phyloP scores from a whole-genome alignment of 2,797 vertebrate species.

The Acridotheres tristis region DNA sequence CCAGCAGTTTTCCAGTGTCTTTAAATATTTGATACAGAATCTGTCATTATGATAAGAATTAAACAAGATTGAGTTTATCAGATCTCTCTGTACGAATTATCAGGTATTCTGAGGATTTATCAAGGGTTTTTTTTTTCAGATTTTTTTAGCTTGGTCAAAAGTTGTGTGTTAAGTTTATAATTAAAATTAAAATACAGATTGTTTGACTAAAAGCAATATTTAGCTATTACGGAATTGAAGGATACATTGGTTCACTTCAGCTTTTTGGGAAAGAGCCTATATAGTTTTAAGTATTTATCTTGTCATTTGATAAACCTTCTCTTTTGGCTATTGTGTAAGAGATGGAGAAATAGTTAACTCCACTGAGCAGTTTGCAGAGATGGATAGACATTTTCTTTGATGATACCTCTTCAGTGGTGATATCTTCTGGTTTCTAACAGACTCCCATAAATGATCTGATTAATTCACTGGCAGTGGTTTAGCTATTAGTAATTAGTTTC shows the following conservation, averaged over 20 bases:
- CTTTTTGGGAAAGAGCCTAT: neutral
- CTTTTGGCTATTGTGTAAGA: neutral
- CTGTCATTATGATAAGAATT: neutral
- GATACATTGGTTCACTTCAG: neutral
- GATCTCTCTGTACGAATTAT: neutral
- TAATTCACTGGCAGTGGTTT: neutral
- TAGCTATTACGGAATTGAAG: neutral
- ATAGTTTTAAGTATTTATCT: neutral
- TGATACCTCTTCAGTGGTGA: neutral
- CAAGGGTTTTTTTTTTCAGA: neutral
- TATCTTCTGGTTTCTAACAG: neutral
- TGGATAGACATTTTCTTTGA: neutral
- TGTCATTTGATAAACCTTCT: neutral
- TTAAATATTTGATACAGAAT: neutral
- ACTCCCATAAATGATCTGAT: neutral
- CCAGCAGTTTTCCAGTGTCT: neutral
- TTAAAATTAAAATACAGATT: neutral
- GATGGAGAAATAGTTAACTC: neutral
- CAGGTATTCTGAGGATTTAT: neutral
- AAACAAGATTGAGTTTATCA: neutral
- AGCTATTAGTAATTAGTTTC: neutral
- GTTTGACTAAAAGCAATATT: neutral
- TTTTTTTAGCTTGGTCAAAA: neutral
- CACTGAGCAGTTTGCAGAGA: neutral
- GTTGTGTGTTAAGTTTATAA: neutral